Percentiles rank a stretch among this genome's conserved stretches.
Conservation (phyloP, 2,797 vertebrate genomes). For the Notolabrus celidotus region DNA sequence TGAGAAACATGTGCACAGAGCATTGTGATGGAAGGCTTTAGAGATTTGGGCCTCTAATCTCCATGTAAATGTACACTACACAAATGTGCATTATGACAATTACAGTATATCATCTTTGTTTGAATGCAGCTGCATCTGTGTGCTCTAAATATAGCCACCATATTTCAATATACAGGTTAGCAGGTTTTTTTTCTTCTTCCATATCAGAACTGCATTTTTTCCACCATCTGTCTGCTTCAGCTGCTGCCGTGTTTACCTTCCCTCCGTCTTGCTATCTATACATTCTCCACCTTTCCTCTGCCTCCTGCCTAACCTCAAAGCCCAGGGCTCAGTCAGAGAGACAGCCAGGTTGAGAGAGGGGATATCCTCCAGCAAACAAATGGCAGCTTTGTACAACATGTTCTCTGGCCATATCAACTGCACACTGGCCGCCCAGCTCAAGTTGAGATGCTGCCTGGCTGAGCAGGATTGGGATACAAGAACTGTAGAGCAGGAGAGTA, state of each 20-base stretch:
- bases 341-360: conserved; percentile 64
- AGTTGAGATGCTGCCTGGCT: conserved; percentile 20
- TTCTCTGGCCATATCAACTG: conserved; percentile 48
- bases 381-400: conserved; percentile 65
- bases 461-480: background rate
- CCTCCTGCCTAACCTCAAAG: conserved; percentile 62
- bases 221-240: conserved; percentile 38
- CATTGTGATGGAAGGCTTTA: conserved; percentile 32
- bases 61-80: conserved; percentile 23
- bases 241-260: conserved; percentile 43
- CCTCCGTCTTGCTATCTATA: conserved; percentile 53
- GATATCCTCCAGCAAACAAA: conserved; percentile 75
- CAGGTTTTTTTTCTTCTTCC: conserved; percentile 1
- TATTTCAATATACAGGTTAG: background rate
- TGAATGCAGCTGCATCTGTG: conserved; percentile 19
- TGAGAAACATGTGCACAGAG: conserved; percentile 14
- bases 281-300: conserved; percentile 57
- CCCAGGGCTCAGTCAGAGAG: conserved; percentile 53
- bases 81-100: conserved; percentile 4
- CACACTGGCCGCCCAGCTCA: conserved; percentile 21
- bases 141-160: conserved; percentile 15
- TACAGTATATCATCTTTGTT: background rate
- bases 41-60: conserved; percentile 50
- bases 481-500: background rate
- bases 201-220: conserved; percentile 19